Evolutionary conservation across 2,113 vertebrate species (phyloP), one percentile per base, ranked within the genome.

Genomic region (Numida meleagris): DNA sequence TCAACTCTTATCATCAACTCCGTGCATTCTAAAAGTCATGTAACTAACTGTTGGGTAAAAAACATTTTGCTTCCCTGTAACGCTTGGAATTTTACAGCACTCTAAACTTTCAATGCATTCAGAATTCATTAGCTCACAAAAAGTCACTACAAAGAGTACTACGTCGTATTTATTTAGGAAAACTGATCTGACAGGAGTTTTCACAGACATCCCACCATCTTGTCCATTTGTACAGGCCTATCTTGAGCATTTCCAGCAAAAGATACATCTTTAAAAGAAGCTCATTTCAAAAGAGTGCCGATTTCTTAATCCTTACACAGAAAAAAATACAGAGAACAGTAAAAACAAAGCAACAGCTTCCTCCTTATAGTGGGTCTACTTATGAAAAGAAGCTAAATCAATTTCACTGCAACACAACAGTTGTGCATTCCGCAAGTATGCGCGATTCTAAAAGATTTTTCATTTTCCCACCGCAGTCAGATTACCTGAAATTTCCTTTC

Each of bases 401-500:
- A 38, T 82, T 89, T 74, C 65, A 42, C 20, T 53, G 46, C 33
- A 72, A 18, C 29, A 24, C 2, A 38, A 33, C 2, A 78, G n/a
- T 4, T 58, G 19, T 36, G 36, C 24, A 17, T 23, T 62, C 53
- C 23, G 6, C 40, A 80, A 79, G 19, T 0, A 31, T 5, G 15
- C 13, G 55, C 84, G 29, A 38, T n/a, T 24, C 80, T 78, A 25
- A 53, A 13, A 31, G 5, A 66, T 67, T 67, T 75, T 61, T 71
- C 14, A 15, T 58, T 62, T 31, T 33, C 43, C 13, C 10, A 76
- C 75, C 67, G 23, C 45, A 51, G 38, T 53, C 73, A 66, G 8
- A 88, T 97, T 95, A 99, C 99, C 99, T 99, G 96, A 98, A 99
- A 97, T 99, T 99, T 89, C 99, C 99, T 98, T 99, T 99, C 85